Evolutionary conservation across 2,888 invertebrate species (phyloP).

Genomic region (Neoscelio sp.): DNA sequence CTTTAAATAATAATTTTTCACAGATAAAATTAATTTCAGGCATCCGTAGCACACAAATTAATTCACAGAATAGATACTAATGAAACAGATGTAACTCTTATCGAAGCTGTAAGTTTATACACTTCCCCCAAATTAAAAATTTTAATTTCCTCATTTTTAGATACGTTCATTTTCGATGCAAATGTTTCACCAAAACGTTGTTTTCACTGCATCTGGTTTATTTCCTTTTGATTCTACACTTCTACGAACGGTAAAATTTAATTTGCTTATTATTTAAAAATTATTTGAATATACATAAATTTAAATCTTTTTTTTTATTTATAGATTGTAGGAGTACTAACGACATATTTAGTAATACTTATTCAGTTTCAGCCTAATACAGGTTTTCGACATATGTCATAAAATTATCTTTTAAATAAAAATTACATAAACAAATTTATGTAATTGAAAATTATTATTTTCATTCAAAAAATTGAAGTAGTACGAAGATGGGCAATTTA

Average conservation of each 20-base stretch:
- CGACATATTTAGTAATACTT: slow-evolving; percentile 44
- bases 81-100: slow-evolving; percentile 23
- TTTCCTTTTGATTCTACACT: slow-evolving; percentile 30
- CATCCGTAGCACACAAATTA: slow-evolving; percentile 18
- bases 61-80: slow-evolving; percentile 35
- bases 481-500: too few species aligned
- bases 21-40: slow-evolving; percentile 7
- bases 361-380: slow-evolving; percentile 45
- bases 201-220: slow-evolving; percentile 26
- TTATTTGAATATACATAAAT: neutral
- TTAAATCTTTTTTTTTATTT: slow-evolving; percentile 2
- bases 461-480: too few species aligned
- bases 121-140: neutral
- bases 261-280: too few species aligned
- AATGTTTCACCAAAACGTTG: slow-evolving; percentile 40
- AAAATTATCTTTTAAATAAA: too few species aligned
- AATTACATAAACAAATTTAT: too few species aligned
- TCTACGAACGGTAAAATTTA: slow-evolving; percentile 26
- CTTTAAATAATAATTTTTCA: neutral
- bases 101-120: slow-evolving; percentile 22
- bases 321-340: slow-evolving; percentile 35
- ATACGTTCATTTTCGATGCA: slow-evolving; percentile 42
- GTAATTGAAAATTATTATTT: too few species aligned
- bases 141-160: slow-evolving; percentile 14
- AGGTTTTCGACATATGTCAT: slow-evolving; percentile 3